Percentiles rank a stretch among this genome's conserved stretches.
These are phyloP conservation scores for Scolopax rusticola DNA, from an alignment of 2,797 vertebrate genomes.

Conservation along the genomic window DNA sequence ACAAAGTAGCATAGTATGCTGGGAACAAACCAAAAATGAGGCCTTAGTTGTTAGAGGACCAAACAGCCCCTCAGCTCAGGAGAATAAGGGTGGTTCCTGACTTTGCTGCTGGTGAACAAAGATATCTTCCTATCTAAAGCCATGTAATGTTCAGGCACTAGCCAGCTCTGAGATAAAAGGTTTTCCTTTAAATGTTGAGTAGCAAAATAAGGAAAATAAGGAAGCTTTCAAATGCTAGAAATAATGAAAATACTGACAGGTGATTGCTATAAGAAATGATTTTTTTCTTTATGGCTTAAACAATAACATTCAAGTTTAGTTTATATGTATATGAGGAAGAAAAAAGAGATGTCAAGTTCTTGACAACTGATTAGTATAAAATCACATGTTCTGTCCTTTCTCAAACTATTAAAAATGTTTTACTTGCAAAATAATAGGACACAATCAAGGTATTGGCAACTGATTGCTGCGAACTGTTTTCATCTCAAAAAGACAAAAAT, in stretches of 20 bases:
- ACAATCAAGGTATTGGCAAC: not conserved
- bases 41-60: rapidly evolving
- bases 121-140: not conserved
- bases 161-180: not conserved
- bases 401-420: not conserved
- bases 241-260: not conserved
- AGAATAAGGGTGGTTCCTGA: not conserved
- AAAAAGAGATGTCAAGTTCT: not conserved
- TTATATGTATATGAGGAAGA: not conserved
- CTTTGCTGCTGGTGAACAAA: not conserved
- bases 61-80: not conserved
- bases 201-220: not conserved
- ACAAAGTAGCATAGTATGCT: not conserved
- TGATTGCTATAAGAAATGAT: not conserved
- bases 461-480: not conserved
- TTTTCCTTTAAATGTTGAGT: not conserved
- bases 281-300: not conserved
- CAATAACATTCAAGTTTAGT: not conserved
- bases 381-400: not conserved
- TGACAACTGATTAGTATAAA: not conserved
- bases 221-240: not conserved
- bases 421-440: not conserved
- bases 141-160: not conserved
- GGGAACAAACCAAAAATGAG: not conserved
- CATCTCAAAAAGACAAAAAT: not conserved